Base-by-base conservation (phyloP, 2,888 invertebrate genomes). In the Ochropleura leucogaster region DNA sequence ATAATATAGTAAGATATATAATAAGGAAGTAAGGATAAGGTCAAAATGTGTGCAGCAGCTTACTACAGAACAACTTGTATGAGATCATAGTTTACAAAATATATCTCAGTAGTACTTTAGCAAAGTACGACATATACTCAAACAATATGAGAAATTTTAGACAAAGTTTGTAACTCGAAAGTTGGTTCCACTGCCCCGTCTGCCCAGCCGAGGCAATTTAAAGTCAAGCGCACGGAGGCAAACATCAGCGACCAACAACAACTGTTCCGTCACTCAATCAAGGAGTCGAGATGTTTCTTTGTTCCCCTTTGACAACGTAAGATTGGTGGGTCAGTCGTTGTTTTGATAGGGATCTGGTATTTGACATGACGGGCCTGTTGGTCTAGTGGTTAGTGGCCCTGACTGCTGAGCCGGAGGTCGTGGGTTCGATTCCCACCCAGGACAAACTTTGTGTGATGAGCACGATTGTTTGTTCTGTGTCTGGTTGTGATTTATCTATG, bases 231-330 rank as follows among this genome's bases (percentile, higher is more conserved):
- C 75, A 78, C 70, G 77, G 67, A 59, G 55, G 53, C 68, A 83
- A 86, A 87, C 79, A 86, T 62, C 65, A 79, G 67, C 65, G 51
- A 72, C 87, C 83, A 72, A 82, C 81, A 79, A 87, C 78, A 77
- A 77, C 81, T 68, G 71, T 74, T 72, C 77, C 70, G 74, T 75
- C 81, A 83, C 85, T 85, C 83, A 81, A 85, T 86, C 85, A 85
- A 82, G 68, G 20, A 76, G 84, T 72, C 71, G 71, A 82, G 76
- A 74, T 77, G 77, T 75, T 81, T 81, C 83, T 77, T 81, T 86
- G 85, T 85, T 75, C 72, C 64, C 74, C 57, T 68, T 68, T 73
- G 63, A 65, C 49, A 47, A 72, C 44, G 59, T 64, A 69, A 72
- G 53, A 80, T n/a, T 68, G 60, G 51, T 10, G 55, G 65, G 49